Evolutionary conservation across 1,140 invertebrate genomes (phyloP).

Genomic region (Drosophila mayri): DNA sequence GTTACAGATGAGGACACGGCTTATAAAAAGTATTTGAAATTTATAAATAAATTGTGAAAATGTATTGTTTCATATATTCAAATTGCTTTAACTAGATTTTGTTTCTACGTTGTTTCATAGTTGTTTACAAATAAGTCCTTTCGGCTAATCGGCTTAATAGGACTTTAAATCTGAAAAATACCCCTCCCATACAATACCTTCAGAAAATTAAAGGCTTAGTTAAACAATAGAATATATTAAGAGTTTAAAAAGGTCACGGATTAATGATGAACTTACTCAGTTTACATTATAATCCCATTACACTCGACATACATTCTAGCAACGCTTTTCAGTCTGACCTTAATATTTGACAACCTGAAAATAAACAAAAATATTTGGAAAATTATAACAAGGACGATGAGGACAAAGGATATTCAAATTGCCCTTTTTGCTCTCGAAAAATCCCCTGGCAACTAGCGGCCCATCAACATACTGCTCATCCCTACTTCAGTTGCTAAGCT

Average conservation of each 20-base stretch:
- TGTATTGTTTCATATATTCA: no score
- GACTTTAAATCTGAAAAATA: background rate
- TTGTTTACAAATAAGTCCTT: background rate
- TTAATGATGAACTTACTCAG: background rate
- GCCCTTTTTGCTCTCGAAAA: background rate
- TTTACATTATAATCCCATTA: constrained; percentile 1
- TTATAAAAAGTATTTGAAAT: background rate
- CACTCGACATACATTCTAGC: background rate
- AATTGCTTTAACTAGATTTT: background rate
- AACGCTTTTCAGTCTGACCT: background rate
- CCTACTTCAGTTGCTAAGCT: constrained; percentile 7
- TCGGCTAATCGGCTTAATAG: background rate
- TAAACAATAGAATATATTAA: background rate
- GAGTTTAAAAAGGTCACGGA: background rate
- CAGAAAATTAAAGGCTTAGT: background rate
- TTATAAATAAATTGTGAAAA: background rate
- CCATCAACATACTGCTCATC: background rate
- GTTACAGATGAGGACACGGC: background rate
- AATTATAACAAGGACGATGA: constrained; percentile 7
- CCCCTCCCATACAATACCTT: background rate
- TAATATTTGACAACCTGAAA: background rate
- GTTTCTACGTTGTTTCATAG: no score
- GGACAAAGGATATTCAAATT: constrained; percentile 13
- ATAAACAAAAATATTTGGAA: background rate
- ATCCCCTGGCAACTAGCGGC: background rate